Conservation (phyloP, 2,797 vertebrate genomes). For the Poecilia velifera region DNA sequence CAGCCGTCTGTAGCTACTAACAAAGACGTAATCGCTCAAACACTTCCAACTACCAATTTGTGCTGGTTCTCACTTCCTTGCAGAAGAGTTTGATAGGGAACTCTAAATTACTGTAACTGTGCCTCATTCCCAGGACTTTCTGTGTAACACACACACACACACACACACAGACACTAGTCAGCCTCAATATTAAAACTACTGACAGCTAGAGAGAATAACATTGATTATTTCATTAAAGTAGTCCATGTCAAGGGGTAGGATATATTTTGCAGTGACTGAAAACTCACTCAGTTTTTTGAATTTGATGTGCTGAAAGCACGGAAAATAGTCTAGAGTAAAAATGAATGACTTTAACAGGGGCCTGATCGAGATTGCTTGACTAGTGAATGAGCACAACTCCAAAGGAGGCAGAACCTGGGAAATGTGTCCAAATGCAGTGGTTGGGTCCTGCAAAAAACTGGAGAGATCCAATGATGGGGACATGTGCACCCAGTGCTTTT, state of each 20-base stretch:
- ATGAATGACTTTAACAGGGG: slow-evolving; percentile 11
- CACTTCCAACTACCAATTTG: slow-evolving; percentile 72
- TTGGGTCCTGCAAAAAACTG: neutral
- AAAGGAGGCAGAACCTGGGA: neutral
- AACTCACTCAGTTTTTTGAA: slow-evolving; percentile 7
- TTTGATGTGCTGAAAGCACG: slow-evolving; percentile 10
- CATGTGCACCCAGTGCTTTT: slow-evolving; percentile 1
- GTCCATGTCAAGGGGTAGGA: slow-evolving; percentile 8
- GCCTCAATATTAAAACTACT: slow-evolving; percentile 19
- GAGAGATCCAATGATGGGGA: neutral
- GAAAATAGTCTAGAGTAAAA: slow-evolving; percentile 4
- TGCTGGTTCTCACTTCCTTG: slow-evolving; percentile 55
- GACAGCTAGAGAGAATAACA: slow-evolving; percentile 13
- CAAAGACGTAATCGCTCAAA: slow-evolving; percentile 77
- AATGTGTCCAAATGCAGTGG: neutral
- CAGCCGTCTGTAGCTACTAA: slow-evolving; percentile 66
- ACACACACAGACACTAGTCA: neutral
- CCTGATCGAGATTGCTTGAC: neutral
- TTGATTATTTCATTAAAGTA: slow-evolving; percentile 24
- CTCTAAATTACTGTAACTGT: slow-evolving; percentile 59
- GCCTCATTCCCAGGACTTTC: slow-evolving; percentile 37
- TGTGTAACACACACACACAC: slow-evolving; percentile 12
- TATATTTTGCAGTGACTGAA: slow-evolving; percentile 11
- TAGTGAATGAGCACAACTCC: neutral
- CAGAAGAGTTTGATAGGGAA: slow-evolving; percentile 54